These are phyloP conservation scores for Andrena praecox DNA, from an alignment of 2,888 invertebrate genomes.

Conservation along the genomic window DNA sequence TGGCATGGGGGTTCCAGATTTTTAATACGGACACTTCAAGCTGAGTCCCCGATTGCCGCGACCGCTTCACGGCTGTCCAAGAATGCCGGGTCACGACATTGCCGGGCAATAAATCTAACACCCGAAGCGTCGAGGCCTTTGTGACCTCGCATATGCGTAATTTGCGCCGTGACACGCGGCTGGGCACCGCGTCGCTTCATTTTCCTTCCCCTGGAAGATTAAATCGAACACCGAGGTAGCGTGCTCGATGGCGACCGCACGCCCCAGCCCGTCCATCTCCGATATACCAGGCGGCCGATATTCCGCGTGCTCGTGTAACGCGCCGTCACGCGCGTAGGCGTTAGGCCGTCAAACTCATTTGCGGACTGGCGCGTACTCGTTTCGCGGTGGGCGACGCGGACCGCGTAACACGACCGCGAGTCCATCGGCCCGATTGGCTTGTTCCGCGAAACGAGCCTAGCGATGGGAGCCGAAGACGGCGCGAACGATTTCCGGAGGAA, in stretches of 20 bases:
- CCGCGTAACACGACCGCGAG: slow-evolving; percentile 60
- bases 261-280: slow-evolving; percentile 3
- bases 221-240: slow-evolving; percentile 23
- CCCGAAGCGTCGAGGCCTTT: neutral
- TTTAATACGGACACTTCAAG: no score
- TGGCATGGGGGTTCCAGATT: no score
- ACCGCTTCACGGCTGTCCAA: neutral
- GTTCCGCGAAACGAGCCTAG: slow-evolving; percentile 37
- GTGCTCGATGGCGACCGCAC: slow-evolving; percentile 23
- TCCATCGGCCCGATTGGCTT: slow-evolving; percentile 48
- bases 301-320: slow-evolving; percentile 27
- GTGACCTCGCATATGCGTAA: neutral
- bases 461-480: slow-evolving; percentile 9
- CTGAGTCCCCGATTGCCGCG: no score
- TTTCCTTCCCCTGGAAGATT: slow-evolving; percentile 36
- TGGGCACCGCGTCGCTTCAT: slow-evolving; percentile 2
- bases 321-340: slow-evolving; percentile 27
- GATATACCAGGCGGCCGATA: slow-evolving; percentile 8
- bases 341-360: slow-evolving; percentile 63
- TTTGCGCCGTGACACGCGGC: slow-evolving; percentile 4
- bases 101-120: slow-evolving; percentile 24
- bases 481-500: slow-evolving; percentile 5
- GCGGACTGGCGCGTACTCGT: slow-evolving; percentile 59
- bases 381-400: slow-evolving; percentile 48
- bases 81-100: neutral